A percentile compares a stretch with the other conserved stretches of the same genome.
These are phyloP conservation scores for Oryzias dopingdopingensis DNA, from an alignment of 2,797 vertebrate genomes.

Conservation along the genomic window DNA sequence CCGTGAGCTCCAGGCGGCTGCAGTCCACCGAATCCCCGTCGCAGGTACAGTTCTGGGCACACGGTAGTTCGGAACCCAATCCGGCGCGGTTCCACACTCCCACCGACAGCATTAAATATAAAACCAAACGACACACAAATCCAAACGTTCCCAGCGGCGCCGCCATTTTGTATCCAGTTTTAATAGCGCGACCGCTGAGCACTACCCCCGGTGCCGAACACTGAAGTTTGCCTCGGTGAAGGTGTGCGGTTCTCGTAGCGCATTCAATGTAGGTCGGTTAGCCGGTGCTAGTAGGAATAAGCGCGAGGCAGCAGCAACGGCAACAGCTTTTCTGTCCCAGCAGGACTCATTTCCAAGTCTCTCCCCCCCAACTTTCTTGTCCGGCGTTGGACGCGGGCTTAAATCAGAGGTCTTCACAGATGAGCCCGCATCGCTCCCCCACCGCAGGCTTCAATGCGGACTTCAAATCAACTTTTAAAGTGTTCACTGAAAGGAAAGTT, in stretches of 20 bases:
- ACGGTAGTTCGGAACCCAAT: constrained; percentile 58
- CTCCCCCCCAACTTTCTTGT: constrained; percentile 60
- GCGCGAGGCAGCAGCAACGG: not conserved
- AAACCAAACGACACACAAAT: constrained; percentile 63
- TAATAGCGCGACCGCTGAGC: constrained; percentile 70
- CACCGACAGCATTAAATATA: constrained; percentile 72
- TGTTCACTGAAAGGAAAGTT: constrained; percentile 39
- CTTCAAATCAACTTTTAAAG: not conserved
- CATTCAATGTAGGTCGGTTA: constrained; percentile 27
- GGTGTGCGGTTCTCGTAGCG: constrained; percentile 16
- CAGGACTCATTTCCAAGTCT: constrained; percentile 50
- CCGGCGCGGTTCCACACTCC: constrained; percentile 54
- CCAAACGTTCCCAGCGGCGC: constrained; percentile 74
- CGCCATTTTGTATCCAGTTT: constrained; percentile 87
- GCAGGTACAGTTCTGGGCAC: constrained; percentile 84
- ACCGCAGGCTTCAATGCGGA: constrained; percentile 11
- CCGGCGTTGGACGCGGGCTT: constrained; percentile 42
- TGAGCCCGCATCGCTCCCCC: constrained; percentile 14
- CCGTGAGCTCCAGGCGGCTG: constrained; percentile 78
- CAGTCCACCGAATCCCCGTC: constrained; percentile 82
- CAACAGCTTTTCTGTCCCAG: constrained; percentile 27
- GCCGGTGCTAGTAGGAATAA: not conserved
- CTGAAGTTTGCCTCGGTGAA: constrained; percentile 40
- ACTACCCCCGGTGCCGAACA: constrained; percentile 51
- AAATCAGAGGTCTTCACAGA: constrained; percentile 65